phyloP scores from a whole-genome alignment of 2,797 vertebrate species.

The Galagoides demidoff region DNA sequence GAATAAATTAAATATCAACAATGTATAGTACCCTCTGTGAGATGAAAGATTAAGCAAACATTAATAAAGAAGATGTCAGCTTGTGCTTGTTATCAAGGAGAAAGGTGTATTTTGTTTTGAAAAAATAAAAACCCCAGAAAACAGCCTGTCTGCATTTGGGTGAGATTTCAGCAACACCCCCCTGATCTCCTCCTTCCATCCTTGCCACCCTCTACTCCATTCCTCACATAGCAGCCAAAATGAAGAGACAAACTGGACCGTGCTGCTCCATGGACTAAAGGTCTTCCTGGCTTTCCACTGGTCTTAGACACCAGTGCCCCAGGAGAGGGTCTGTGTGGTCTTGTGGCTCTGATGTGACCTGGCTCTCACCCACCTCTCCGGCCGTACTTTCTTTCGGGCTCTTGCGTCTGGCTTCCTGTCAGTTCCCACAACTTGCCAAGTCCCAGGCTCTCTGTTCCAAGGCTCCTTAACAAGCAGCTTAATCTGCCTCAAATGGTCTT shows the following conservation, averaged over 20 bases:
- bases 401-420: not conserved
- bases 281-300: not conserved
- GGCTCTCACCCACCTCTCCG: not conserved
- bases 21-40: not conserved
- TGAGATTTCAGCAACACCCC: not conserved
- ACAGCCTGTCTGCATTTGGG: not conserved
- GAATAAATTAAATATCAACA: not conserved
- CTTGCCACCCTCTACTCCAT: not conserved
- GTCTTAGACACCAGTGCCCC: not conserved
- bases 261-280: not conserved
- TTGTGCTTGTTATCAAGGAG: not conserved
- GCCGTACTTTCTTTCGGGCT: not conserved
- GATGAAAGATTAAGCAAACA: not conserved
- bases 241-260: not conserved
- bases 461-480: not conserved
- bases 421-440: fast-evolving
- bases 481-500: not conserved
- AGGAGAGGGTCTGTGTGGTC: not conserved
- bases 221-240: not conserved
- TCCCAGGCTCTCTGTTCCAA: too few relatives aligned
- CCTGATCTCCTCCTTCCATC: not conserved
- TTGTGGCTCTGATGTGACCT: not conserved
- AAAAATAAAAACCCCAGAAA: not conserved
- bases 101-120: not conserved
- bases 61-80: not conserved